Base-by-base conservation (phyloP, 2,797 vertebrate species). In the Chanos chanos region DNA sequence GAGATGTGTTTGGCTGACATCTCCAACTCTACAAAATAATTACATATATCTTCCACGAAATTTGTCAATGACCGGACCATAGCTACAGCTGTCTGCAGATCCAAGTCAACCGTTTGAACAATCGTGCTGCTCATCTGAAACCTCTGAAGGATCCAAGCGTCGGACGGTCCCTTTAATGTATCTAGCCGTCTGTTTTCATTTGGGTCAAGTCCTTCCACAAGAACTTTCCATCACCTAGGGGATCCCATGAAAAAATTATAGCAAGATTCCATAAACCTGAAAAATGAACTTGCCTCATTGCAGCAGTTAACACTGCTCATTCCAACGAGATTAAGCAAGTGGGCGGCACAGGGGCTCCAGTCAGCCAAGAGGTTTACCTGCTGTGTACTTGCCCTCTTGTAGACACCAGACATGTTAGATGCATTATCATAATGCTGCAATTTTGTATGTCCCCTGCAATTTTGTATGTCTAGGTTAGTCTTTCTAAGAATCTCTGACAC, bases 291-390 rank as follows among this genome's bases (percentile, higher is more conserved):
- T 1, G 39, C 41, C 8, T 41, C 2, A 43, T 12, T 43, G 40
- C 10, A 24, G 5, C 19, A 43, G 43, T 19, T 21, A 24, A 43
- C 40, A 43, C 10, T 24, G 10, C 43, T 43, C 9, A n/a, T 43
- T 24, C 24, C 36, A 8, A 19, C 22, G 3, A 51, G 48, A 27
- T 51, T 51, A 25, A 33, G 48, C 6, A 28, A 51, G 9, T 51
- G 48, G 28, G 19, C 45, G 31, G 19, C 8, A 8, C 12, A 53
- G n/a, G 7, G 31, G 28, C 16, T 51, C 28, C 48, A 40, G 7
- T 39, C 19, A 54, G 34, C 33, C 5, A 54, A n/a, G 24, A 54
- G 54, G 25, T n/a, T n/a, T n/a, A n/a, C n/a, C n/a, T n/a, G n/a
- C n/a, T 15, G 36, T 54, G 52, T 52, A 52, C 21, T 54, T 34